Evolutionary conservation across 2,113 vertebrate species (phyloP), one percentile per base, ranked within the genome.

Genomic region (Pollachius pollachius): DNA sequence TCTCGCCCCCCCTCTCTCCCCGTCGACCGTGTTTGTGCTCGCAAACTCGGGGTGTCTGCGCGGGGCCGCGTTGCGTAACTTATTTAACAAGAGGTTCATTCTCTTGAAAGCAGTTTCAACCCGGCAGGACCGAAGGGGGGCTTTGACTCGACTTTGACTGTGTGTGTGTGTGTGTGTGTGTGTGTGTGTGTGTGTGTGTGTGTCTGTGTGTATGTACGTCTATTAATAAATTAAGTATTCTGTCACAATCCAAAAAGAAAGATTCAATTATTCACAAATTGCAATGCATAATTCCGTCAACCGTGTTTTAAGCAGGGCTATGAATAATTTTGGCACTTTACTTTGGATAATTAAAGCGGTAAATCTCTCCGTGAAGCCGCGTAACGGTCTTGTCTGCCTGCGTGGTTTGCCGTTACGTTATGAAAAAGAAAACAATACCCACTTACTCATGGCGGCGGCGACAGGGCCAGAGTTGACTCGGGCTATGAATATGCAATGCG

Each of bases 141-240:
- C 87, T 90, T 90, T 89, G 88, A 90, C 89, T 92, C 85, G 75
- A 89, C 88, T 90, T 89, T 93, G 87, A 48, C 41, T 48, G 8
- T 12, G 41, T 48, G 41, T 48, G 41, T 11, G 37, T 11, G 37
- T 11, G 37, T 11, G 37, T 41, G 37, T 41, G 5, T 13, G 41
- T 13, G 37, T 11, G 41, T 48, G 41, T 12, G 8, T 48, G 41
- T 48, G 41, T 48, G 41, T 13, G 41, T 13, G 5, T 13, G 41
- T 13, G 41, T 13, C 7, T 13, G 41, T 13, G 41, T 48, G 41
- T 48, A 30, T 90, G 86, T 88, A 87, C 77, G 79, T 89, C 90
- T 87, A 91, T 92, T 91, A 92, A 92, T 93, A 92, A 90, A 93
- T 92, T 90, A 93, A 84, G 84, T 88, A 89, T 92, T 92, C 88